phyloP scores from a whole-genome alignment of 2,797 vertebrate genomes.

The Pseudotriccus pelzelni region DNA sequence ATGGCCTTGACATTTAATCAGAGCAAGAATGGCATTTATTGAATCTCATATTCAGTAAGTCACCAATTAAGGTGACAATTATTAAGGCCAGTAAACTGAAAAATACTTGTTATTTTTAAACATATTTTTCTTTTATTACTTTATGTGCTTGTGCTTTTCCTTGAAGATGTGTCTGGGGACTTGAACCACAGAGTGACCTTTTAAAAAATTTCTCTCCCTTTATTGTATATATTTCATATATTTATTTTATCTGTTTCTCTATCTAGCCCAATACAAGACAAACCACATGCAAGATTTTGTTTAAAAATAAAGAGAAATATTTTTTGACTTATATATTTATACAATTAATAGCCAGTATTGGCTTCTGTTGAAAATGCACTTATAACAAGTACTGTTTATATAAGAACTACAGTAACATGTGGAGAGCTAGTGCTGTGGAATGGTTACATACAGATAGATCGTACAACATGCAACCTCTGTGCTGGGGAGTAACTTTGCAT shows the following conservation, averaged over 20 bases:
- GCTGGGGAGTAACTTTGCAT: not conserved
- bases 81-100: slow-evolving; percentile 24
- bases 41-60: slow-evolving; percentile 41
- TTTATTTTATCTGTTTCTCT: not conserved
- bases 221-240: not conserved
- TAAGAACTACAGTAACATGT: not conserved
- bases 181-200: not conserved
- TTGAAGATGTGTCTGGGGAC: not conserved
- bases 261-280: not conserved
- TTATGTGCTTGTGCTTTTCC: not conserved
- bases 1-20: slow-evolving; percentile 69
- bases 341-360: not conserved
- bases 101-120: slow-evolving; percentile 3
- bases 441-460: not conserved
- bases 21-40: slow-evolving; percentile 53
- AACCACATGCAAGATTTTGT: not conserved
- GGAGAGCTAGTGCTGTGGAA: not conserved
- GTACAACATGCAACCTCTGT: not conserved
- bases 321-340: not conserved
- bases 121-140: not conserved
- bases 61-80: slow-evolving; percentile 25
- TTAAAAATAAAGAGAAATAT: not conserved
- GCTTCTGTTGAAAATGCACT: not conserved
- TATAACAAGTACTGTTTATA: not conserved
- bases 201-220: not conserved